Conservation (phyloP, 2,888 invertebrate species). For the Polymixis lichenea region DNA sequence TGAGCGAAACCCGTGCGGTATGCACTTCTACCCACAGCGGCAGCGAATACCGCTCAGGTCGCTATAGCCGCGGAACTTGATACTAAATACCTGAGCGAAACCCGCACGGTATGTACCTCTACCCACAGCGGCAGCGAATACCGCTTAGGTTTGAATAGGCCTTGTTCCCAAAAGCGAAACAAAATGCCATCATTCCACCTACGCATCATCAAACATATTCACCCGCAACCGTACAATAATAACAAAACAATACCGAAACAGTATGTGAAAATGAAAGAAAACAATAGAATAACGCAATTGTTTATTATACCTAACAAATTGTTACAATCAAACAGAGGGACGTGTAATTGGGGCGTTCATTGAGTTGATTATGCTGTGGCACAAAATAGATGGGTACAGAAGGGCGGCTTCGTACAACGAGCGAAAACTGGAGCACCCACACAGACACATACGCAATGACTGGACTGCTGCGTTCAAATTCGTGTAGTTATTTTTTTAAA, state of each 20-base stretch:
- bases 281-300: conserved; percentile 47
- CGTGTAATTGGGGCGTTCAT: conserved; percentile 55
- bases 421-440: no score
- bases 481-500: no score
- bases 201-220: conserved; percentile 4
- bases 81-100: no score
- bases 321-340: conserved; percentile 46
- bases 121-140: no score
- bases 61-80: no score
- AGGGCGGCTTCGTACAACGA: neutral
- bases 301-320: conserved; percentile 58
- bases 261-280: conserved; percentile 41
- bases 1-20: no score
- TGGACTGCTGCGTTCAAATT: no score
- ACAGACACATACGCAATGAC: no score
- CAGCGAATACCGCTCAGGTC: no score
- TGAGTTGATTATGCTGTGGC: conserved; percentile 46
- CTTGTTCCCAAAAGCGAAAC: neutral
- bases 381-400: conserved; percentile 13
- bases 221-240: neutral
- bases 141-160: no score
- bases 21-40: no score
- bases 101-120: no score
- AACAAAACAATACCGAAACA: conserved; percentile 25
- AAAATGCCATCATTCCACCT: neutral